Evolutionary conservation across 2,888 invertebrate species (phyloP).

Genomic region (Hydriomena furcata): DNA sequence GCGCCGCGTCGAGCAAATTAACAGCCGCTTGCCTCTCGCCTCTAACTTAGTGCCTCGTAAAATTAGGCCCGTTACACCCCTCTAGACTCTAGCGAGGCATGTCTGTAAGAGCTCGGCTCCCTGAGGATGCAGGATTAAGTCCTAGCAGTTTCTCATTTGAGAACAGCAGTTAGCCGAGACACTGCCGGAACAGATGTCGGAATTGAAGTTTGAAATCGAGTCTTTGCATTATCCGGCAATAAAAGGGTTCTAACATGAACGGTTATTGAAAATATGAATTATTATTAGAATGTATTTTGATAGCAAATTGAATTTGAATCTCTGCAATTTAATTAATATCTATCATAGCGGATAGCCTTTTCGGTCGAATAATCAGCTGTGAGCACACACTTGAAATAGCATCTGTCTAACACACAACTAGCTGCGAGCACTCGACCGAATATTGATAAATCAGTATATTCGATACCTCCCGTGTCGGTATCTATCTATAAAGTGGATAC

Average conservation of each 20-base stretch:
- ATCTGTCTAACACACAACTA: conserved; percentile 57
- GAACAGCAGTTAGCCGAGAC: conserved; percentile 42
- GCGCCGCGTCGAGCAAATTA: conserved; percentile 76
- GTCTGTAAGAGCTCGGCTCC: conserved; percentile 45
- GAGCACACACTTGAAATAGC: conserved; percentile 58
- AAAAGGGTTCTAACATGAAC: background rate
- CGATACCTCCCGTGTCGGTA: conserved; percentile 40
- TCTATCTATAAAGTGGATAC: conserved; percentile 31
- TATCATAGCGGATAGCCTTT: conserved; percentile 47
- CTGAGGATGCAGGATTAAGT: conserved; percentile 57
- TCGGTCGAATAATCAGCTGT: conserved; percentile 53
- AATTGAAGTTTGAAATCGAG: conserved; percentile 23
- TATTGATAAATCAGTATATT: conserved; percentile 59
- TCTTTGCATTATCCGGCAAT: conserved; percentile 12
- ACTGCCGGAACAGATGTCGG: conserved; percentile 11
- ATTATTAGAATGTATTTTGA: background rate
- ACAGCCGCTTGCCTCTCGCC: conserved; percentile 76
- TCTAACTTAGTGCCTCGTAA: conserved; percentile 81
- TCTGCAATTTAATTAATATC: conserved; percentile 28
- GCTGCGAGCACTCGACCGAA: conserved; percentile 59
- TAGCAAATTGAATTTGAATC: background rate
- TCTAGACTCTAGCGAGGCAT: conserved; percentile 55
- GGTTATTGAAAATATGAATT: background rate
- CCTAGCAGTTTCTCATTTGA: conserved; percentile 58
- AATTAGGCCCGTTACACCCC: conserved; percentile 77